These are phyloP conservation scores for Limnephilus lunatus DNA, from an alignment of 2,888 invertebrate species.

Conservation along the genomic window DNA sequence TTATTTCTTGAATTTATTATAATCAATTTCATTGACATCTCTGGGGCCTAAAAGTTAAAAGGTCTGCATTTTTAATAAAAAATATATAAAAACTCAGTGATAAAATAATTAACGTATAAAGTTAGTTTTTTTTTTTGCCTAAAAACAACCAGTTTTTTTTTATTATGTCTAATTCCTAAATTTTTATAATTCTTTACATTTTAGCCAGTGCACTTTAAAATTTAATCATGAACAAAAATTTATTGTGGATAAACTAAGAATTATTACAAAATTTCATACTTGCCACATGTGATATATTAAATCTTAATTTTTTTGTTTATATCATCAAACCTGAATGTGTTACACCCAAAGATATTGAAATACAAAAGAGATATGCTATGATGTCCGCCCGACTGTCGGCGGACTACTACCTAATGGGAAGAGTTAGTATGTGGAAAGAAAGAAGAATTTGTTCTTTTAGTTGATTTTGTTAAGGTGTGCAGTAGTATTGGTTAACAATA, in stretches of 20 bases:
- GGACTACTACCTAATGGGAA: too few relatives aligned
- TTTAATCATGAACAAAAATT: background rate
- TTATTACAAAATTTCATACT: background rate
- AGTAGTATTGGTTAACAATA: too few relatives aligned
- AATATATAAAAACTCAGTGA: background rate
- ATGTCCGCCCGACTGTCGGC: too few relatives aligned
- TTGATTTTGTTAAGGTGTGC: too few relatives aligned
- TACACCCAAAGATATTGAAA: too few relatives aligned
- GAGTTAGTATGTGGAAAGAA: too few relatives aligned
- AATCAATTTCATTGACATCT: background rate
- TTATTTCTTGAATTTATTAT: too few relatives aligned
- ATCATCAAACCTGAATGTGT: background rate
- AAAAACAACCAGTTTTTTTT: background rate
- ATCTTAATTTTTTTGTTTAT: background rate
- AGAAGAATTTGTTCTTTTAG: too few relatives aligned
- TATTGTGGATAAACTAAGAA: background rate
- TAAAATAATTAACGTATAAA: background rate
- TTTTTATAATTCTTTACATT: background rate
- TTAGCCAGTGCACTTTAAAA: background rate
- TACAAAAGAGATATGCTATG: too few relatives aligned
- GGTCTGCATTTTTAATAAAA: too few relatives aligned
- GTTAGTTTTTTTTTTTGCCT: background rate
- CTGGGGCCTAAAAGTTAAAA: background rate
- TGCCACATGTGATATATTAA: constrained; percentile 23
- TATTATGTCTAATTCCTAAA: background rate